These are phyloP conservation scores for crab-eating macaque (Macaca fascicularis) DNA, from an alignment of 2,113 vertebrate genomes.

Conservation along the genomic window T2T-MFA8v1.1 NC_088376.1:28658501-28659000, in stretches of 20 bases:
- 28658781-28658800: neutral
- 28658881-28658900: neutral
- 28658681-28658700: neutral
- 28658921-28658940: neutral
- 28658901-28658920: neutral
- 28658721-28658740: neutral
- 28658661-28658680: neutral
- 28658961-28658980: neutral
- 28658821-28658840: neutral
- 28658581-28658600: neutral
- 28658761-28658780: neutral
- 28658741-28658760: neutral
- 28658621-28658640: neutral
- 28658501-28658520: neutral
- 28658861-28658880: neutral
- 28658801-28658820: neutral
- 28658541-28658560: neutral
- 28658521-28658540: neutral
- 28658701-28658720: neutral
- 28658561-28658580: neutral
- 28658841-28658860: neutral
- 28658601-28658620: neutral
- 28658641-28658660: neutral
- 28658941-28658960: neutral
- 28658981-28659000: neutral